Evolutionary conservation across 2,113 vertebrate species (phyloP).

Genomic region (Candoia aspera): DNA sequence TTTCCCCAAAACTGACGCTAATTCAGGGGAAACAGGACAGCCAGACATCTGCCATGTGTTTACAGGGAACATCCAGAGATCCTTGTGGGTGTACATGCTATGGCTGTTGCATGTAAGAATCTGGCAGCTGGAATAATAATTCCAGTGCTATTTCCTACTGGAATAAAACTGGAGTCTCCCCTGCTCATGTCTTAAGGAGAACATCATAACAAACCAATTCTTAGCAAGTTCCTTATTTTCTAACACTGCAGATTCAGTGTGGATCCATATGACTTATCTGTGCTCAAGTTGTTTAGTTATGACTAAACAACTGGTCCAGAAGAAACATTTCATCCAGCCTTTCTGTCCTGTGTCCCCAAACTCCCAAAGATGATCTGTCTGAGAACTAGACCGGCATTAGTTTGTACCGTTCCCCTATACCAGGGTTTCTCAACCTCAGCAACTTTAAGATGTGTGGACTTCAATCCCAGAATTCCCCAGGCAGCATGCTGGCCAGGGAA

Average conservation of each 20-base stretch:
- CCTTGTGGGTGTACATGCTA: neutral
- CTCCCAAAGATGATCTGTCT: too few species aligned
- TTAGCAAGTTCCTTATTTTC: neutral
- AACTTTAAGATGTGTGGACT: too few species aligned
- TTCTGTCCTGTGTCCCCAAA: too few species aligned
- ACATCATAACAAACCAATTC: neutral
- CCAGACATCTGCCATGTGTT: neutral
- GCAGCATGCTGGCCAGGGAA: too few species aligned
- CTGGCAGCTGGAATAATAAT: neutral
- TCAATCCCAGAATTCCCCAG: neutral
- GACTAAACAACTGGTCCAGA: too few species aligned
- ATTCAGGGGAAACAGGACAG: neutral
- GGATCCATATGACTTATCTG: too few species aligned
- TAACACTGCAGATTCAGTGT: too few species aligned
- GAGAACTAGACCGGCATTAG: too few species aligned
- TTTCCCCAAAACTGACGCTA: neutral
- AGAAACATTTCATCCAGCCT: too few species aligned
- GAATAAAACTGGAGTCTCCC: neutral
- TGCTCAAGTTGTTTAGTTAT: too few species aligned
- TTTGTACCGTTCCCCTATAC: too few species aligned
- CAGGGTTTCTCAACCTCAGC: too few species aligned
- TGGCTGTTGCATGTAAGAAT: neutral
- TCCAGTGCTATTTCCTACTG: neutral
- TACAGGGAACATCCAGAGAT: neutral
- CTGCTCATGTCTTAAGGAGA: neutral